phyloP scores from a whole-genome alignment of 37 sponge, comb jelly and placozoan species.

The Dysidea cf. avara region DNA sequence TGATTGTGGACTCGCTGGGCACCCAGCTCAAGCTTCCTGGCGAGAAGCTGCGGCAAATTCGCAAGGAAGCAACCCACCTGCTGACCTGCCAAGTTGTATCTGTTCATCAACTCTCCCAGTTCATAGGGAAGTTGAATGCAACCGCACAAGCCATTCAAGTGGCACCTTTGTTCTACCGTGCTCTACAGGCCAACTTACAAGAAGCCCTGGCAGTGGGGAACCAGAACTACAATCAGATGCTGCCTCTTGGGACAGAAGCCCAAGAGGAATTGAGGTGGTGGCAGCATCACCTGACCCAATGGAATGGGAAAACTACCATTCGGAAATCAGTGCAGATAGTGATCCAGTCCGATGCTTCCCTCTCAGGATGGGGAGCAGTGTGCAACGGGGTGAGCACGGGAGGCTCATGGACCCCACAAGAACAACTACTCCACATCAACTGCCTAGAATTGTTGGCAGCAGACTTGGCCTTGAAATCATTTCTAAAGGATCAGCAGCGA shows the following conservation, averaged over 20 bases:
- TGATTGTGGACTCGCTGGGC: conserved; percentile 12
- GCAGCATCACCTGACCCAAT: not conserved
- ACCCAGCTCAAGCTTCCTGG: conserved; percentile 14
- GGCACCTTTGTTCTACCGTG: conserved; percentile 30
- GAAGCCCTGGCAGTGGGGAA: not conserved
- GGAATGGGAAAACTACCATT: conserved; percentile 14
- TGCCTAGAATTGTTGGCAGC: conserved; percentile 37
- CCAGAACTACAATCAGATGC: not conserved
- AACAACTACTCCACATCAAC: not conserved
- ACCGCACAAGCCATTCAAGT: conserved; percentile 2
- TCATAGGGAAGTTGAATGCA: conserved; percentile 27
- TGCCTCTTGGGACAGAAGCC: not conserved
- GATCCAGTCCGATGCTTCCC: conserved; percentile 32
- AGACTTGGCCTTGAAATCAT: not conserved
- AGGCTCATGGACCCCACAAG: conserved; percentile 17
- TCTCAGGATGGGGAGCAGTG: conserved; percentile 17
- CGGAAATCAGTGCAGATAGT: not conserved
- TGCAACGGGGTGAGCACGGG: conserved; percentile 12
- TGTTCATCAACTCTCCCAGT: conserved; percentile 1
- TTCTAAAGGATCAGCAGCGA: not conserved
- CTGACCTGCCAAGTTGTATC: not conserved
- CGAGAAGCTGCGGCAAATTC: not conserved
- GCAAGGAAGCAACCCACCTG: not conserved
- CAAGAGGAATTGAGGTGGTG: conserved; percentile 16
- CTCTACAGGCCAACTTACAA: not conserved